Evolutionary conservation across 1,140 invertebrate species (phyloP), one percentile per base, ranked within the genome.

Genomic region (Drosophila azteca): DNA sequence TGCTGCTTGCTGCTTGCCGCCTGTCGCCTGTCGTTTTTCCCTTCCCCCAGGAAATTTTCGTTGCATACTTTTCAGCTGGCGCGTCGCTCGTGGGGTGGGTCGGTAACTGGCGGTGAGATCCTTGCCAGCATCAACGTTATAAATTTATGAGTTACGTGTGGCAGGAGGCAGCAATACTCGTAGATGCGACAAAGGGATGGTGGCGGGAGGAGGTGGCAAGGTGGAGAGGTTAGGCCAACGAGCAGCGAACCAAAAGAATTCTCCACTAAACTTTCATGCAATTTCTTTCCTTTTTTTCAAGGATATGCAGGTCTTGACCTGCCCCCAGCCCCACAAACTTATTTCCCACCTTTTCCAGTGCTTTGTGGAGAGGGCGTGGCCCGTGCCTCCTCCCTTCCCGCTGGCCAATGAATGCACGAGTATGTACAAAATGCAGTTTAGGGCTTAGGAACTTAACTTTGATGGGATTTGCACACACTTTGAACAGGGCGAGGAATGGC

Each of bases 241-340:
- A 35, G 31, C 35, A 39, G 11, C 35, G 35, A 13, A 13, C 11
- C 35, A 39, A 43, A 41, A 26, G 50, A 70, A 80, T 63, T 72
- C 75, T 72, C 68, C 79, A 65, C 71, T 77, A 83, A 85, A 85
- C 61, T 85, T 85, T 85, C 85, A 85, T 85, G 81, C 77, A 81
- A 71, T 85, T 85, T 80, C 52, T 60, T 20, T 20, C 17, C 1
- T 20, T 20, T 20, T 63, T 58, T 62, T 55, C 51, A 79, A 46
- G 58, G 46, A 74, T 75, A 71, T 72, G 51, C 72, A 59, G 46
- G 59, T 50, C 24, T 41, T 66, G 44, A 58, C 44, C 44, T 59
- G 44, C 11, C 17, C 44, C 24, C 44, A 29, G 60, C 0, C 17
- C 17, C 17, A 11, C 4, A 20, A 15, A 15, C 45, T 46, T 43